phyloP scores from a whole-genome alignment of 2,797 vertebrate genomes.

The Hemitrygon akajei region DNA sequence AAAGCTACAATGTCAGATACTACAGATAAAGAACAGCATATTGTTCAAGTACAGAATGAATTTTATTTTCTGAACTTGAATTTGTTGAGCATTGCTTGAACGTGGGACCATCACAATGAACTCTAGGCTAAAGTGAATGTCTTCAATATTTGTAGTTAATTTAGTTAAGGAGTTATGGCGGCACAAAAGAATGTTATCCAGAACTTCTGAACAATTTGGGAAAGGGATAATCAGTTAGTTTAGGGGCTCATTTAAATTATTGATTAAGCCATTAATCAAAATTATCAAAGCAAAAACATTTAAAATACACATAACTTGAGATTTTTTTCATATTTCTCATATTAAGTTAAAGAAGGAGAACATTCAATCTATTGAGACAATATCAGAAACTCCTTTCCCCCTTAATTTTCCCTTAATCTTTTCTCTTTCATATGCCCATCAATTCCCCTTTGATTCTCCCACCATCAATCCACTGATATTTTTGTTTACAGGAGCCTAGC shows the following conservation, averaged over 20 bases:
- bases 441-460: too few relatives aligned
- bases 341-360: too few relatives aligned
- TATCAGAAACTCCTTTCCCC: too few relatives aligned
- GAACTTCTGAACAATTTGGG: not conserved
- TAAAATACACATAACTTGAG: not conserved
- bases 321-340: too few relatives aligned
- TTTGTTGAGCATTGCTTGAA: not conserved
- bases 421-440: too few relatives aligned
- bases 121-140: not conserved
- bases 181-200: not conserved
- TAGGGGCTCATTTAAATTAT: not conserved
- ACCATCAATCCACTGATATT: too few relatives aligned
- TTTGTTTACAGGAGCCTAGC: not conserved
- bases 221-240: not conserved
- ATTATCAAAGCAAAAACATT: not conserved
- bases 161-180: too few relatives aligned
- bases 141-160: not conserved
- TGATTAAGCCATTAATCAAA: not conserved
- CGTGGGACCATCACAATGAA: not conserved
- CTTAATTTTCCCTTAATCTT: too few relatives aligned
- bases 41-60: not conserved
- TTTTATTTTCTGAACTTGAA: not conserved
- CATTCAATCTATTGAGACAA: too few relatives aligned
- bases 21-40: not conserved
- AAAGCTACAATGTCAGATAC: not conserved